Evolutionary conservation across 2,113 vertebrate genomes (phyloP).

Genomic region (Oreochromis tanganicae): DNA sequence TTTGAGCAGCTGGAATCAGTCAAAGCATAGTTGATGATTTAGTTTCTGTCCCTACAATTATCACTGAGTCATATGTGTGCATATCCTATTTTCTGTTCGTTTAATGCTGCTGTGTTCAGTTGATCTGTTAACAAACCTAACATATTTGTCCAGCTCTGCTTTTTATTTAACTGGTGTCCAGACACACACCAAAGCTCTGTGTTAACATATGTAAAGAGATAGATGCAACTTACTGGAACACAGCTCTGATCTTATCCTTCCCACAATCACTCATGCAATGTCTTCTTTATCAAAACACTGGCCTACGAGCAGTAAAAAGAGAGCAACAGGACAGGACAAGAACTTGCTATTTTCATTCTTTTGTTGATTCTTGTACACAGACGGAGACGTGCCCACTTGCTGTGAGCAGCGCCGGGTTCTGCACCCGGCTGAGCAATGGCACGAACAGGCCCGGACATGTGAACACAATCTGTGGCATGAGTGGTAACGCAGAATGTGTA

Average conservation of each 20-base stretch:
- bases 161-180: background rate
- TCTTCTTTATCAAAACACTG: background rate
- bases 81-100: background rate
- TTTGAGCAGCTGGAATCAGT: background rate
- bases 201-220: background rate
- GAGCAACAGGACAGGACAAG: slow-evolving; percentile 52
- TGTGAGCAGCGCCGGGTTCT: background rate
- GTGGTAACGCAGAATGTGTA: background rate
- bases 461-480: background rate
- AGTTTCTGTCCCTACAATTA: background rate
- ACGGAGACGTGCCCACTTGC: background rate
- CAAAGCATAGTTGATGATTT: background rate
- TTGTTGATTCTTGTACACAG: background rate
- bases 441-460: slow-evolving; percentile 16
- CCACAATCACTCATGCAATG: background rate
- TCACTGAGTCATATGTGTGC: background rate
- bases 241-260: background rate
- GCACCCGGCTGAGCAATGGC: background rate
- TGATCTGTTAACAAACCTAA: background rate
- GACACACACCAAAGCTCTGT: background rate
- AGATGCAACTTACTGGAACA: background rate
- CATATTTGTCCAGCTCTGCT: background rate
- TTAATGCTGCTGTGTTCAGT: background rate
- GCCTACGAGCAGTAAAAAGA: background rate
- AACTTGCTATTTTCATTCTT: slow-evolving; percentile 18